These are phyloP conservation scores for Acleris literana DNA, from an alignment of 2,888 invertebrate species.

Conservation along the genomic window DNA sequence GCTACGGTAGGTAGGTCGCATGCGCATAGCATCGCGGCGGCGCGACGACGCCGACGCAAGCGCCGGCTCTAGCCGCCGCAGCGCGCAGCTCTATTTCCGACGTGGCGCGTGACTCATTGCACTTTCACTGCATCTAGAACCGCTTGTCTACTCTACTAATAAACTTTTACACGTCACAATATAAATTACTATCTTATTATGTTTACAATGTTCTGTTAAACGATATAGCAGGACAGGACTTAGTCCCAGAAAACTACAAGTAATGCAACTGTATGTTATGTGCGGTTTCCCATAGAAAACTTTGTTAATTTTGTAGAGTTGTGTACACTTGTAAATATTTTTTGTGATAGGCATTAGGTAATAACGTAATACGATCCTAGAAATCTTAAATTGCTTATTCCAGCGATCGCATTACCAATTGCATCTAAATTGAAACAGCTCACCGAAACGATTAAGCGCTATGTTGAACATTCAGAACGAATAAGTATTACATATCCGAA, in stretches of 20 bases:
- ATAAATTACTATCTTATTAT: constrained; percentile 29
- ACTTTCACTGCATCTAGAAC: constrained; percentile 73
- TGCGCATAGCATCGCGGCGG: constrained; percentile 4
- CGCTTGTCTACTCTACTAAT: constrained; percentile 62
- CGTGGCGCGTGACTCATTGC: constrained; percentile 67
- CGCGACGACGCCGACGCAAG: constrained; percentile 12
- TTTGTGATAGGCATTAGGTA: too few species aligned
- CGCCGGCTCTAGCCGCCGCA: constrained; percentile 6
- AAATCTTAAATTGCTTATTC: neutral
- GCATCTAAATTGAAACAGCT: neutral
- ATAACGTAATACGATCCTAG: too few species aligned
- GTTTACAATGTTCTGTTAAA: too few species aligned
- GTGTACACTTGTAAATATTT: too few species aligned
- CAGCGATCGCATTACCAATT: constrained; percentile 1
- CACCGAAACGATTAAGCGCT: neutral
- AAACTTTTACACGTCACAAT: constrained; percentile 54
- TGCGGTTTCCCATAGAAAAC: too few species aligned
- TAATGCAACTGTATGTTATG: too few species aligned
- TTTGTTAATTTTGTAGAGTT: too few species aligned
- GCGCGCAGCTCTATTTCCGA: constrained; percentile 62
- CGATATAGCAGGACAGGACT: too few species aligned
- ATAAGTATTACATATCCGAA: constrained; percentile 32
- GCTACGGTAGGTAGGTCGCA: neutral
- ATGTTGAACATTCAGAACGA: constrained; percentile 24
- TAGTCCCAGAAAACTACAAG: too few species aligned